Conservation (phyloP, 2,113 vertebrate species). For the Dasyprocta punctata region DNA sequence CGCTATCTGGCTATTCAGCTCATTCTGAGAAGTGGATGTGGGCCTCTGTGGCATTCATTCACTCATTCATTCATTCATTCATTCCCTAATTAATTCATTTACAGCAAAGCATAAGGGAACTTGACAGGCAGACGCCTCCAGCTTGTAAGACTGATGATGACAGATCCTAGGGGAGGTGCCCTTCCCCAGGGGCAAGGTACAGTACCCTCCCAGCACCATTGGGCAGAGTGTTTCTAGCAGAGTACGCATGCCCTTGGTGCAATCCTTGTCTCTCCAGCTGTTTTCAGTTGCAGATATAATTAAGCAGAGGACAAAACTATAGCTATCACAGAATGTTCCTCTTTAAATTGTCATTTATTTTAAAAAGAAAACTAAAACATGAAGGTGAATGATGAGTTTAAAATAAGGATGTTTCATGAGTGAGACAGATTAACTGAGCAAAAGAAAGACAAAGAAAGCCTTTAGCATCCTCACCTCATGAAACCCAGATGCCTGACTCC, state of each 20-base stretch:
- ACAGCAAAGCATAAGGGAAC: background rate
- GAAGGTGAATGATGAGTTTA: background rate
- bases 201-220: background rate
- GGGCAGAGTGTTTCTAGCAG: background rate
- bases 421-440: background rate
- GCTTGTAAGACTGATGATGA: background rate
- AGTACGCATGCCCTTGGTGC: too few species aligned
- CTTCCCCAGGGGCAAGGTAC: background rate
- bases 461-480: background rate
- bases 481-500: background rate
- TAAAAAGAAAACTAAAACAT: background rate
- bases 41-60: background rate
- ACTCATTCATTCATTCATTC: background rate
- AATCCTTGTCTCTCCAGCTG: background rate
- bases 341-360: conserved; percentile 11
- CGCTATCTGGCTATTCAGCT: background rate
- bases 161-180: background rate
- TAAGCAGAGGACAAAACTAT: background rate
- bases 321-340: background rate
- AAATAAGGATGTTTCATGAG: background rate
- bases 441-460: background rate
- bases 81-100: conserved; percentile 7
- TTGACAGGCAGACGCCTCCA: background rate
- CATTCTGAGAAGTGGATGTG: background rate
- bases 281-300: background rate